Conservation (phyloP, 2,113 vertebrate genomes). For the Sula dactylatra region DNA sequence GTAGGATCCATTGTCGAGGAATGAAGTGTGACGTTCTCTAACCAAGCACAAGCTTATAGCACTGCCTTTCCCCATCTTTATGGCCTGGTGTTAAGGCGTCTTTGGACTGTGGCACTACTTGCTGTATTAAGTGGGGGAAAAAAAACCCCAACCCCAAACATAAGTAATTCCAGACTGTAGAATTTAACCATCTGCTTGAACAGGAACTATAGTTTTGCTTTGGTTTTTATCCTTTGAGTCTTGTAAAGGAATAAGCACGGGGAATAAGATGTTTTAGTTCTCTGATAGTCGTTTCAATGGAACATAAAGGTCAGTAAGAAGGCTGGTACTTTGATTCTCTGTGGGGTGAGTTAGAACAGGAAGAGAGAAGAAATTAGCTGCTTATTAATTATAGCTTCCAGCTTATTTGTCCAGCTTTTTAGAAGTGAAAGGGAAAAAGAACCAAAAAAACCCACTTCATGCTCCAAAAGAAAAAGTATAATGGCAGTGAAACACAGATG, state of each 20-base stretch:
- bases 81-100: neutral
- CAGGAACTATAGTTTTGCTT: neutral
- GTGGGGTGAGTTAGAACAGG: neutral
- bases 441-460: neutral
- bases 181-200: neutral
- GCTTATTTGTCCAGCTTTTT: constrained; percentile 37
- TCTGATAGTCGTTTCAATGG: neutral
- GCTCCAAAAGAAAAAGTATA: constrained; percentile 27
- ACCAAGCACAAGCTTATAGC: neutral
- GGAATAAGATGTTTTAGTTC: neutral
- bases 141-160: accelerated
- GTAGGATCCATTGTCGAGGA: neutral
- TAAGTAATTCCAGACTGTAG: neutral
- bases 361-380: neutral
- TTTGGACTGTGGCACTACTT: neutral
- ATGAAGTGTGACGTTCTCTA: neutral
- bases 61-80: neutral
- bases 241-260: neutral
- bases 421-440: neutral
- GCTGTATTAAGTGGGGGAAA: neutral
- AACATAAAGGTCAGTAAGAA: neutral
- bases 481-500: neutral
- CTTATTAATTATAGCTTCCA: neutral
- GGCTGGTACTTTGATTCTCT: neutral
- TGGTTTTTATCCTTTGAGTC: constrained; percentile 2